A percentile compares a stretch with the other conserved stretches of the same genome.
phyloP scores from a whole-genome alignment of 2,113 vertebrate species.

The Smithornis capensis region DNA sequence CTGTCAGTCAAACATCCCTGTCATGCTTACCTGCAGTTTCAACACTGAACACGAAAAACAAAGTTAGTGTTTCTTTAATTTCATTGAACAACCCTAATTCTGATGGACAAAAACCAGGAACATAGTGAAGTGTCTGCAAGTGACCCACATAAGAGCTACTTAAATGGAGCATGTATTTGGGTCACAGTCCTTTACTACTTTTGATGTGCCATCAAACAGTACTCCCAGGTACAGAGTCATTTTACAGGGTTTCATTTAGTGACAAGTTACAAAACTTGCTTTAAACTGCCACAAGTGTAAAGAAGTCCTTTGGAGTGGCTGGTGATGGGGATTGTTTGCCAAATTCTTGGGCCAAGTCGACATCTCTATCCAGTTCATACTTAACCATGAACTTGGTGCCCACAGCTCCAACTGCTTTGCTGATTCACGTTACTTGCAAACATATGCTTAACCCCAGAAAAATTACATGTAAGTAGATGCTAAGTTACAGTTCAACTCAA shows the following conservation, averaged over 20 bases:
- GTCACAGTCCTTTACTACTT: neutral
- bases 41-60: neutral
- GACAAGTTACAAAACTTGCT: neutral
- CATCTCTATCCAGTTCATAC: neutral
- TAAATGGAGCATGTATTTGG: neutral
- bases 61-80: neutral
- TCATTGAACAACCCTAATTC: neutral
- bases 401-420: neutral
- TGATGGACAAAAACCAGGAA: neutral
- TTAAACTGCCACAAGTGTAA: neutral
- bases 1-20: neutral
- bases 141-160: neutral
- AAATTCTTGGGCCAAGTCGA: neutral
- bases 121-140: neutral
- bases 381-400: accelerated
- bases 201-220: neutral
- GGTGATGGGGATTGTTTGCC: neutral
- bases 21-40: neutral
- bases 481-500: neutral
- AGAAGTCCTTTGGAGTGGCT: neutral
- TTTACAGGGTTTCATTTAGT: neutral
- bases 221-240: neutral
- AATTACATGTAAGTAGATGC: neutral
- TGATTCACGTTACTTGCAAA: neutral
- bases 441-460: neutral